Percentiles rank a stretch among this genome's conserved stretches.
Conservation (phyloP, 2,888 invertebrate species). For the Perithous albicinctus region DNA sequence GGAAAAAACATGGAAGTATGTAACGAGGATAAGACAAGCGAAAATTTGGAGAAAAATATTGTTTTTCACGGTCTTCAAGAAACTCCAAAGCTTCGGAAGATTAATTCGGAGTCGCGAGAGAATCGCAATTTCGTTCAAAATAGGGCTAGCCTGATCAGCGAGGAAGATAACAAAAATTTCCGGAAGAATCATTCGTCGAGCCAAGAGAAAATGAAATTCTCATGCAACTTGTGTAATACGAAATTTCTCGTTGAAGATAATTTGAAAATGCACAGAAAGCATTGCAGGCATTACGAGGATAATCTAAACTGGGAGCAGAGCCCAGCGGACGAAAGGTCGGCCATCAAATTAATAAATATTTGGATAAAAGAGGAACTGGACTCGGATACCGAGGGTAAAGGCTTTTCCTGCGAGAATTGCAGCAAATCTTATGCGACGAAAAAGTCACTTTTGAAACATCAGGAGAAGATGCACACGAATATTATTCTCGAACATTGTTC, state of each 20-base stretch:
- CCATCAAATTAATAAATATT: conserved; percentile 78
- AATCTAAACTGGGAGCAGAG: conserved; percentile 66
- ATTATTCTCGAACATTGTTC: conserved; percentile 44
- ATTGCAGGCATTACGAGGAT: conserved; percentile 69
- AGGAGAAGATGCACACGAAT: conserved; percentile 70
- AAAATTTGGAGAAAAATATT: conserved; percentile 18
- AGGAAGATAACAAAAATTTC: conserved; percentile 49
- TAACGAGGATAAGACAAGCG: not conserved
- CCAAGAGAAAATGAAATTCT: conserved; percentile 55
- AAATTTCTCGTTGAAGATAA: conserved; percentile 75
- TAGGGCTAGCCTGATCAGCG: conserved; percentile 50
- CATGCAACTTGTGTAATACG: conserved; percentile 76
- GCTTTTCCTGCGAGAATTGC: conserved; percentile 77
- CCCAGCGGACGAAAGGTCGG: conserved; percentile 76
- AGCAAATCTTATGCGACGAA: conserved; percentile 78
- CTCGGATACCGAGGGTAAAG: conserved; percentile 77
- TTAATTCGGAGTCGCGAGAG: not conserved
- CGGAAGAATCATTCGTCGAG: conserved; percentile 68
- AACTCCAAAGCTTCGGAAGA: conserved; percentile 22
- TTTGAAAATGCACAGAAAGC: conserved; percentile 74
- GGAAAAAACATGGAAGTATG: not conserved
- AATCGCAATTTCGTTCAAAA: conserved; percentile 32
- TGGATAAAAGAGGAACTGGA: conserved; percentile 80
- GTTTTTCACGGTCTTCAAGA: not conserved
- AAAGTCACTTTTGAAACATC: conserved; percentile 78